Conservation (phyloP, 1,140 invertebrate genomes). For the Potamilus streckersoni region DNA sequence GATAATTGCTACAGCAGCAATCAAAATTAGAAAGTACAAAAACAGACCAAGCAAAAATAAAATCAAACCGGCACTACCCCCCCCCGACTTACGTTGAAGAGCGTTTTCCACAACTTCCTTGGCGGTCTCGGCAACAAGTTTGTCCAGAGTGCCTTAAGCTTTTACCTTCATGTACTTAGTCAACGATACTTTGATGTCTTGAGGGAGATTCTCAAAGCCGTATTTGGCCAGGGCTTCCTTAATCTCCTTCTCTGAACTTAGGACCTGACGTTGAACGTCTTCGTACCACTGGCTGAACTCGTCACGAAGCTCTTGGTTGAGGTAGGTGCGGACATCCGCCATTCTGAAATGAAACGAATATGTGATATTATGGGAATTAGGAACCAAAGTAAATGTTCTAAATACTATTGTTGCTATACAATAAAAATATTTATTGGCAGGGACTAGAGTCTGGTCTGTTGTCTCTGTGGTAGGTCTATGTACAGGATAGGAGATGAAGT, state of each 20-base stretch:
- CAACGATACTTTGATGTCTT: constrained; percentile 8
- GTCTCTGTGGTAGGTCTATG: not conserved
- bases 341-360: too few species aligned
- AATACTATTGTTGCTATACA: too few species aligned
- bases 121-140: constrained; percentile 10
- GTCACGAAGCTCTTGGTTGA: not conserved
- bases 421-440: too few species aligned
- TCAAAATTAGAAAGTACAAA: too few species aligned
- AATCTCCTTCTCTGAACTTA: constrained; percentile 11
- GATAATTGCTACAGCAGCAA: too few species aligned
- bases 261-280: constrained; percentile 10
- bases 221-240: not conserved
- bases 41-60: too few species aligned
- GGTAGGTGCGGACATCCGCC: not conserved
- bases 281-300: constrained; percentile 16
- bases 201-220: constrained; percentile 2
- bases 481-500: not conserved
- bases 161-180: constrained; percentile 4
- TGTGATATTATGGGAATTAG: too few species aligned
- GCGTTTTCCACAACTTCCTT: not conserved
- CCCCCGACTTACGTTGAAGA: constrained; percentile 4
- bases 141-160: not conserved
- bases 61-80: too few species aligned
- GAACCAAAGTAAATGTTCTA: too few species aligned
- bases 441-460: too few species aligned